Base-by-base conservation (phyloP, 1,140 invertebrate species). In the Centruroides vittatus region DNA sequence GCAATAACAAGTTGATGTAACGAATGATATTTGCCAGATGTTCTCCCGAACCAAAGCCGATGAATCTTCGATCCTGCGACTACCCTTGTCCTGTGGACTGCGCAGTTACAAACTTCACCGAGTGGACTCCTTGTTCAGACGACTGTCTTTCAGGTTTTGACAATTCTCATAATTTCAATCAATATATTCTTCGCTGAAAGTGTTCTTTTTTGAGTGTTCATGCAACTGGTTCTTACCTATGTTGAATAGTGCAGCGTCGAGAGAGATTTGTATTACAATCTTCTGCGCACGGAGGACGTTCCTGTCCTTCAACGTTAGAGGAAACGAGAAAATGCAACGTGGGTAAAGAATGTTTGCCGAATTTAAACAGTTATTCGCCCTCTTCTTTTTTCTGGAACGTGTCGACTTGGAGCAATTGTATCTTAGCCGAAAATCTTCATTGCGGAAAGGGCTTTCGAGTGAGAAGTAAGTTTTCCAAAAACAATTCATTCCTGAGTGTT, bases 371-470 rank as follows among this genome's bases (percentile, higher is more conserved):
- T 6, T 6, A 41, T 41, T 41, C 41, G 41, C 3, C 41, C 3
- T 41, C 41, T 41, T 8, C 8, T 5, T 41, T 6, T 3, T 41
- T 41, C 8, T 41, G 41, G 41, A 41, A 41, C 8, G 8, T 41
- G 5, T 41, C 41, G 5, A 8, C 5, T 41, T 41, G 41, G 41
- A 41, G 41, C 41, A 8, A 41, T 41, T 41, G 41, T 8, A 41
- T 41, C 8, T 41, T 41, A 41, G 41, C 41, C 41, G 41, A 41
- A 8, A 8, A 8, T 8, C 8, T 68, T 61, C 68, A 12, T 6
- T 84, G 82, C 64, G 83, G 83, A 0, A 71, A 76, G 5, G 82
- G 82, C 9, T 77, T 79, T 36, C 73, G 79, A 58, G 78, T 80
- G 7, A 75, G 83, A 74, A 79, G 83, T 84, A 70, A 74, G 75